Evolutionary conservation across 2,797 vertebrate genomes (phyloP), one percentile per base, ranked within the genome.

Genomic region (Sebastes diploproa): DNA sequence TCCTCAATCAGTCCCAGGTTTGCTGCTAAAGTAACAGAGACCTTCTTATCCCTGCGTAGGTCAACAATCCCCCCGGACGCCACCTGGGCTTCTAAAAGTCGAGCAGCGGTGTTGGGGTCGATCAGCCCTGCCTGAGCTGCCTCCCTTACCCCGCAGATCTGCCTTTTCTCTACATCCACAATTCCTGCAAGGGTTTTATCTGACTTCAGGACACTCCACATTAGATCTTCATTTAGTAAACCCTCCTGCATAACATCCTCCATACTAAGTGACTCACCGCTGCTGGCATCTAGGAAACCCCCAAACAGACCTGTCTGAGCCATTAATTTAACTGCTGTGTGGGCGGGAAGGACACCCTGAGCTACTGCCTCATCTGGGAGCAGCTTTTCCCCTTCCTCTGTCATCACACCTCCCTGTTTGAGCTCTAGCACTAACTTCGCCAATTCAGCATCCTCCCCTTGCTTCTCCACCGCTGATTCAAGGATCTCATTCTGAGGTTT

Each of bases 11-110:
- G 92, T 59, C 97, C 98, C 77, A 98, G 93, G 29, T 97, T 98
- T 65, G 96, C 96, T 83, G 98, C 98, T 82, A 98, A 91, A 65
- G 97, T 98, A 75, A 99, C 98, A 0, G 98, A 99, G 64, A 99
- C 61, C 36, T 96, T 99, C 86, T 97, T 97, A 82, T 96, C 96
- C 74, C 97, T 95, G 30, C 93, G 96, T 71, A 98, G 85, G 84
- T 99, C 98, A 66, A 97, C 90, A 7, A 99, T 96, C 22, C 98
- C 98, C 23, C 98, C 98, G 25, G 98, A 97, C 0, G 94, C 96
- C 60, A 99, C 97, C 82, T 99, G 98, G 2, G 96, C 96, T 88
- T 99, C 97, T 74, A 99, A 89, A 72, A 99, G 95, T 81, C 94
- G 94, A 90, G 85, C 86, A 1, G 96, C 96, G 0, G 97, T 97